Conservation (phyloP, 2,888 invertebrate genomes). For the Hypselothyrea guttata region DNA sequence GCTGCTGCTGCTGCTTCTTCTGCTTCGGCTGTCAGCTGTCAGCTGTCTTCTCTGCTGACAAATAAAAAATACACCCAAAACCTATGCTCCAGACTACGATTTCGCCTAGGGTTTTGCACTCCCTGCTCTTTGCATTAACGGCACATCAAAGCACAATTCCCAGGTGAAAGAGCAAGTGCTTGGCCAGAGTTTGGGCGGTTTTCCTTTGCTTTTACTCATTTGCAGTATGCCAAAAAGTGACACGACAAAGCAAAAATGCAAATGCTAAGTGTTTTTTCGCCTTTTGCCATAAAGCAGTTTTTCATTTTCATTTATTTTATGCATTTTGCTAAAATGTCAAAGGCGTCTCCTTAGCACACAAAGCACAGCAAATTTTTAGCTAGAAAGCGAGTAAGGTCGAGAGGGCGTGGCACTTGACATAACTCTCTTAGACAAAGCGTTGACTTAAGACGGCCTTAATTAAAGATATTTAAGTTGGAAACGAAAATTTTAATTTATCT, state of each 20-base stretch:
- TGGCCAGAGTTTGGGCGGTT: slow-evolving; percentile 21
- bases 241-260: slow-evolving; percentile 55
- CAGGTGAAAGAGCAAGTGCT: slow-evolving; percentile 41
- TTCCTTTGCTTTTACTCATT: slow-evolving; percentile 41
- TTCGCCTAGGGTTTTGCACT: slow-evolving; percentile 25
- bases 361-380: slow-evolving; percentile 18
- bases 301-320: slow-evolving; percentile 75
- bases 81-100: slow-evolving; percentile 30
- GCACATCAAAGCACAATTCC: slow-evolving; percentile 70
- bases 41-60: slow-evolving; percentile 65
- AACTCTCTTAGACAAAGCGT: background rate
- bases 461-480: slow-evolving; percentile 8
- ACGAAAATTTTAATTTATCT: background rate
- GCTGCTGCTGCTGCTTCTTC: slow-evolving; percentile 4
- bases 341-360: slow-evolving; percentile 33
- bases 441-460: slow-evolving; percentile 12
- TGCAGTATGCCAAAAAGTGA: slow-evolving; percentile 43
- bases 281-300: slow-evolving; percentile 58
- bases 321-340: slow-evolving; percentile 70
- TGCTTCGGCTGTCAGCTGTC: slow-evolving; percentile 37
- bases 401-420: slow-evolving; percentile 24
- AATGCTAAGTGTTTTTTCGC: slow-evolving; percentile 59
- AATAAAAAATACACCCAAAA: slow-evolving; percentile 20
- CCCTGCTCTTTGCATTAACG: slow-evolving; percentile 22
- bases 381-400: background rate